Conservation (phyloP, 2,113 vertebrate genomes). For the Leiothrix lutea region DNA sequence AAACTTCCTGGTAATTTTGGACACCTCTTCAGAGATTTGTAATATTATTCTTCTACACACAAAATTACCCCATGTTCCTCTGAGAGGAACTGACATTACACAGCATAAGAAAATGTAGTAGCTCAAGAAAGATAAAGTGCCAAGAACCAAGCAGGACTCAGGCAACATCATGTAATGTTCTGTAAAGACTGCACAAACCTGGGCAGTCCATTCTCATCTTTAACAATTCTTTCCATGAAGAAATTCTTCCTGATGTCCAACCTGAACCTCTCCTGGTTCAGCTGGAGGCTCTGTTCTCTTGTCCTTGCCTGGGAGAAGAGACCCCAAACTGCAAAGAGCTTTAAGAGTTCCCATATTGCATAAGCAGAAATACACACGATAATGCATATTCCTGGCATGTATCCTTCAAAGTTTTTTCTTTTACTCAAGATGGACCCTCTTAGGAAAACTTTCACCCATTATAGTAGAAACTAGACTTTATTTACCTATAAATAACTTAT, state of each 20-base stretch:
- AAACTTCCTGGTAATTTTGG: neutral
- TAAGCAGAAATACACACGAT: neutral
- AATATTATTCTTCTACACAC: neutral
- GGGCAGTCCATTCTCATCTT: neutral
- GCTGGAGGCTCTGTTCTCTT: neutral
- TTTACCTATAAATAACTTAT: neutral
- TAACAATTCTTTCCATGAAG: neutral
- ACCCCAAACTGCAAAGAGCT: neutral
- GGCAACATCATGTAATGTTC: neutral
- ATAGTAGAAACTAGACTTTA: neutral
- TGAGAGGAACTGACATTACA: neutral
- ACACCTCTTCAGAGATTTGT: neutral
- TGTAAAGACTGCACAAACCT: neutral
- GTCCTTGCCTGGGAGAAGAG: neutral
- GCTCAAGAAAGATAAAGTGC: neutral
- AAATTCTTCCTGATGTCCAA: neutral
- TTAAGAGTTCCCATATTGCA: neutral
- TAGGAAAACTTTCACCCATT: neutral
- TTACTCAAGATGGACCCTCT: neutral
- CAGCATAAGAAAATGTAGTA: neutral
- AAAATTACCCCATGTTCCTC: neutral
- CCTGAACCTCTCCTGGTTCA: neutral
- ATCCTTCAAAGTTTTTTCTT: neutral
- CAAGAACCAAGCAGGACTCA: neutral
- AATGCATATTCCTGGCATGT: neutral